These are phyloP conservation scores for Alosa alosa DNA, from an alignment of 2,113 vertebrate genomes.

Conservation along the genomic window DNA sequence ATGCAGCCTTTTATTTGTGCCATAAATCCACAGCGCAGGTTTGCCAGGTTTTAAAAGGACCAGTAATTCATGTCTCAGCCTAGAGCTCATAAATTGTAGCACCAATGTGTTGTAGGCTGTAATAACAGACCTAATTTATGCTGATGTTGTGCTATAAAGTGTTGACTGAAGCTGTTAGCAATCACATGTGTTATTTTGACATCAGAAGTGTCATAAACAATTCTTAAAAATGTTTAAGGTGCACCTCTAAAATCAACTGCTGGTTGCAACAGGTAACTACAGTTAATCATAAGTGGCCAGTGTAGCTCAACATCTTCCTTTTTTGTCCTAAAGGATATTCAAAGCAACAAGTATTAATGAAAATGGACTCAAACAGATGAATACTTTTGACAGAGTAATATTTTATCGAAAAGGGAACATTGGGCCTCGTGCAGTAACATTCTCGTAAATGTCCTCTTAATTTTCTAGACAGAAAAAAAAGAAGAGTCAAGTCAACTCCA, in stretches of 20 bases:
- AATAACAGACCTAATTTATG: slow-evolving; percentile 64
- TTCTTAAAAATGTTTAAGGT: slow-evolving; percentile 44
- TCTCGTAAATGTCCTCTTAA: too few species aligned
- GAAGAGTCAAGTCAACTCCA: too few species aligned
- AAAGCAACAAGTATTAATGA: not conserved
- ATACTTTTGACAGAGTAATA: not conserved
- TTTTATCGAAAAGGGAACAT: not conserved
- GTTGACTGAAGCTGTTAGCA: slow-evolving; percentile 58
- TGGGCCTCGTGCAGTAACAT: too few species aligned
- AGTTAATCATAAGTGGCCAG: not conserved
- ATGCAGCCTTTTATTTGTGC: slow-evolving; percentile 48
- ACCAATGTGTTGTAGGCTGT: slow-evolving; percentile 34
- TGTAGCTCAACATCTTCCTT: not conserved
- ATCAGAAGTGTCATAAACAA: slow-evolving; percentile 48
- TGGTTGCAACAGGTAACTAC: slow-evolving; percentile 25
- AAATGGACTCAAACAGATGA: not conserved
- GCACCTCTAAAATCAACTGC: slow-evolving; percentile 48
- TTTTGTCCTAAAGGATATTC: not conserved
- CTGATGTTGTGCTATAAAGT: slow-evolving; percentile 61
- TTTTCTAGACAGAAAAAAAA: too few species aligned
- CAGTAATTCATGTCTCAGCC: slow-evolving; percentile 54
- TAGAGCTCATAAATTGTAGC: slow-evolving; percentile 49
- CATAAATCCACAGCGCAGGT: slow-evolving; percentile 53
- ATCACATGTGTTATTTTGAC: slow-evolving; percentile 49
- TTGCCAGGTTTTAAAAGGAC: slow-evolving; percentile 49